Evolutionary conservation across 1,140 invertebrate genomes (phyloP).

Genomic region (Tribolium castaneum): DNA sequence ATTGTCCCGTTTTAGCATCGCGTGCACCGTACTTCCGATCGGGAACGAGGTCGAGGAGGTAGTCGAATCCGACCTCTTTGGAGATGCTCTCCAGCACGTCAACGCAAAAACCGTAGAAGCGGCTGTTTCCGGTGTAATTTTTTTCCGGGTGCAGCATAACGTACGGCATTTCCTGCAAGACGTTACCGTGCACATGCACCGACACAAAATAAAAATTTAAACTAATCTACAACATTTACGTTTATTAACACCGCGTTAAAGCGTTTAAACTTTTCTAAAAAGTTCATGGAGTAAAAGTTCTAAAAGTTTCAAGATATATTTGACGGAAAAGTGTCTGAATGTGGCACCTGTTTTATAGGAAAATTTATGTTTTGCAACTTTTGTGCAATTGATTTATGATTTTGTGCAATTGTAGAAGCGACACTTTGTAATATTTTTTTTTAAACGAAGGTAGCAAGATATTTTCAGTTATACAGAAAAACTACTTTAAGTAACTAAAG

Average conservation of each 20-base stretch:
- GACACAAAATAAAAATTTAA: neutral
- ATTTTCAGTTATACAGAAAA: too few species aligned
- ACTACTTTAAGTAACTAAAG: too few species aligned
- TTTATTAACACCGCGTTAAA: too few species aligned
- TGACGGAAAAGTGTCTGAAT: too few species aligned
- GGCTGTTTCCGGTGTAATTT: constrained; percentile 75
- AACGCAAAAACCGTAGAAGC: constrained; percentile 84
- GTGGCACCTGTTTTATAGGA: too few species aligned
- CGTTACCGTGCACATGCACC: constrained; percentile 15
- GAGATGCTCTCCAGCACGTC: constrained; percentile 77
- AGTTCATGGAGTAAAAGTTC: too few species aligned
- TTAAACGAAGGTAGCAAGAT: too few species aligned
- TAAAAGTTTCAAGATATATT: too few species aligned
- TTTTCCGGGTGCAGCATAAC: constrained; percentile 76
- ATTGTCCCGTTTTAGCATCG: constrained; percentile 75
- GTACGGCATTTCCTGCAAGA: constrained; percentile 74
- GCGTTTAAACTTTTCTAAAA: too few species aligned
- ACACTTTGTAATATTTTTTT: too few species aligned
- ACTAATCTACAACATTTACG: too few species aligned
- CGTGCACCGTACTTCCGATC: constrained; percentile 83
- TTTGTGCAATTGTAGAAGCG: too few species aligned
- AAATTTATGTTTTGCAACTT: neutral
- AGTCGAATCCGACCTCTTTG: constrained; percentile 78
- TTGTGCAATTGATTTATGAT: neutral
- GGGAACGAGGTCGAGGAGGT: constrained; percentile 78